Evolutionary conservation across 2,113 vertebrate genomes (phyloP), one percentile per base, ranked within the genome.

Genomic region (Falcunculus frontatus): DNA sequence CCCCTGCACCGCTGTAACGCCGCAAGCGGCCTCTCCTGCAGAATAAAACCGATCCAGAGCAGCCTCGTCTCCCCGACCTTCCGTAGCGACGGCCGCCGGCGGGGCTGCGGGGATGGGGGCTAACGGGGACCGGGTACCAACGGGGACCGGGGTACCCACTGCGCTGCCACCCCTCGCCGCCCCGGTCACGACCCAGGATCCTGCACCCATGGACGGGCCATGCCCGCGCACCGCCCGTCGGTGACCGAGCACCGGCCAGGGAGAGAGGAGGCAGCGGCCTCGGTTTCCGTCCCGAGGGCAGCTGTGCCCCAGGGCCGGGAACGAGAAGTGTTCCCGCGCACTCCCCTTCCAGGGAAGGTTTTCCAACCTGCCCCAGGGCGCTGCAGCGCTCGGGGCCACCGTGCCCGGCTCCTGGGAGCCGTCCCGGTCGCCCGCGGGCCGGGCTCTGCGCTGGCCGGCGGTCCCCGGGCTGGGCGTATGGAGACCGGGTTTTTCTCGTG

Each of bases 31-130:
- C 12, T 57, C n/a, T 4, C 44, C 77, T 30, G 74, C 52, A 10
- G 41, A 94, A 95, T 95, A 93, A 96, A 96, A 56, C 8, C 35
- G 1, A 65, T 33, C 14, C 73, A 13, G 16, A 86, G 46, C 77
- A 84, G 47, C 81, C 7, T 77, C 19, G 46, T 56, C 44, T 84
- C 59, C 46, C 35, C 16, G 77, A 73, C 5, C 35, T 59, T 96
- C 63, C 47, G 27, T 64, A 25, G 37, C 26, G 9, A 37, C 32
- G 14, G 33, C 44, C 44, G 27, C 11, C 56, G 56, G 8, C 5
- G 70, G 47, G 62, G 41, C 47, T 13, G 39, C 21, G 22, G 46
- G 52, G 20, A 4, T 7, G 33, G 21, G 39, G n/a, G 32, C 10
- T 29, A 26, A 32, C 7, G 23, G 64, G 75, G 27, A 30, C 6